phyloP scores from a whole-genome alignment of 2,888 invertebrate species.

The Stegophylla sp. region DNA sequence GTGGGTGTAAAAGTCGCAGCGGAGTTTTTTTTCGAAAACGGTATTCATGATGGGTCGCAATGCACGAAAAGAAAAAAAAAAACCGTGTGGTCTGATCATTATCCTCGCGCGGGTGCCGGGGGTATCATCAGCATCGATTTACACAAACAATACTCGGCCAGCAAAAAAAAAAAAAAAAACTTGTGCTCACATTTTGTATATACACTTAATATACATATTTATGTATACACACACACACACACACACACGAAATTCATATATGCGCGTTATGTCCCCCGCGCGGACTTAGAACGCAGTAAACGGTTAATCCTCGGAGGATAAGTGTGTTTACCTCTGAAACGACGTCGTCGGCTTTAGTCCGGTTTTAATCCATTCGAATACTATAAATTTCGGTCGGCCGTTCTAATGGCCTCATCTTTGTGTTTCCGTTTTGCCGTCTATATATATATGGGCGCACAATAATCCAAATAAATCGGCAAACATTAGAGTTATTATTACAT shows the following conservation, averaged over 20 bases:
- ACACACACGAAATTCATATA: no score
- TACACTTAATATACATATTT: not conserved
- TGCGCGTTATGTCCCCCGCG: no score
- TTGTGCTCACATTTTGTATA: not conserved
- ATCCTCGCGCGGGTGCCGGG: not conserved
- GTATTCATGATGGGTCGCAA: not conserved
- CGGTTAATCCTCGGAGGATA: slow-evolving; percentile 57
- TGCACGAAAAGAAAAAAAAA: slow-evolving; percentile 17
- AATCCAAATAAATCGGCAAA: slow-evolving; percentile 57
- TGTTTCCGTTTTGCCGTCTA: slow-evolving; percentile 32
- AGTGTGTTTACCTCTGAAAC: slow-evolving; percentile 57
- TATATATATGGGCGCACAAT: slow-evolving; percentile 17
- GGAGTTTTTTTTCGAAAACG: slow-evolving; percentile 5
- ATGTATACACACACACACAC: slow-evolving; percentile 6
- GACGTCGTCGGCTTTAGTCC: slow-evolving; percentile 59
- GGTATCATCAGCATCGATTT: slow-evolving; percentile 18
- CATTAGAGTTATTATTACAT: slow-evolving; percentile 57
- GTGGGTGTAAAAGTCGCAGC: slow-evolving; percentile 20
- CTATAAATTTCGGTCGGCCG: slow-evolving; percentile 45
- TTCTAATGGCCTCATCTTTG: slow-evolving; percentile 56
- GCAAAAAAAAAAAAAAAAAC: slow-evolving; percentile 1
- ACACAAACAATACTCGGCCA: slow-evolving; percentile 20
- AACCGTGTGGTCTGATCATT: slow-evolving; percentile 15
- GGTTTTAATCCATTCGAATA: slow-evolving; percentile 54
- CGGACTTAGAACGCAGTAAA: slow-evolving; percentile 51